Evolutionary conservation across 2,888 invertebrate species (phyloP), one percentile per base, ranked within the genome.

Genomic region (Drosophila bunnanda): DNA sequence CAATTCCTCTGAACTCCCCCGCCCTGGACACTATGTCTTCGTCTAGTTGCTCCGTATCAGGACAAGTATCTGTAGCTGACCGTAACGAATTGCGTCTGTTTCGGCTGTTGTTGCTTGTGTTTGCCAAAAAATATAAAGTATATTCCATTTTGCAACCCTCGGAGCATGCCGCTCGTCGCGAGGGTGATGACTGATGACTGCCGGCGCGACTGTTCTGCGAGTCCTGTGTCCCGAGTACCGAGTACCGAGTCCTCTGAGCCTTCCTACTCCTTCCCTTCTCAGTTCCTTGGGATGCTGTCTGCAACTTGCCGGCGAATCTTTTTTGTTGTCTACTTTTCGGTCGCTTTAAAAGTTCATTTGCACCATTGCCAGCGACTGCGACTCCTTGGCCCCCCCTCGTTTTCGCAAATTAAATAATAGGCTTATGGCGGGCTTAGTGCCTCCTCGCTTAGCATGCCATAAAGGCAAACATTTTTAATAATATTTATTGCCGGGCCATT

Each of bases 141-240:
- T 82, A 65, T 75, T 67, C 67, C 65, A 48, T 64, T 82, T 85
- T 88, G 85, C 83, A 82, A 83, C 86, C 88, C 88, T 85, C 86
- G 53, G 65, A 80, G 38, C 44, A 59, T 10, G 54, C 22, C 55
- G 52, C 36, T 59, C 50, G 70, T 55, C 71, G 60, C 82, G 87
- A 86, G 89, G 83, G 89, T 90, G 89, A 89, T 89, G 89, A 90
- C 89, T 86, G 89, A 90, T 90, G 90, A 90, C 44, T 90, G 88
- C 78, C 74, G 74, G 66, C 57, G 55, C 59, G 71, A 61, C 64
- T 73, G 39, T 38, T 22, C 55, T 50, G 44, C 55, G 25, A 44
- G 50, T 39, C 28, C 58, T 32, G n/a, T 1, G n/a, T n/a, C n/a
- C n/a, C n/a, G n/a, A n/a, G n/a, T n/a, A n/a, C n/a, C n/a, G n/a